Evolutionary conservation across 2,113 vertebrate genomes (phyloP), one percentile per base, ranked within the genome.

Genomic region (Anguilla rostrata): DNA sequence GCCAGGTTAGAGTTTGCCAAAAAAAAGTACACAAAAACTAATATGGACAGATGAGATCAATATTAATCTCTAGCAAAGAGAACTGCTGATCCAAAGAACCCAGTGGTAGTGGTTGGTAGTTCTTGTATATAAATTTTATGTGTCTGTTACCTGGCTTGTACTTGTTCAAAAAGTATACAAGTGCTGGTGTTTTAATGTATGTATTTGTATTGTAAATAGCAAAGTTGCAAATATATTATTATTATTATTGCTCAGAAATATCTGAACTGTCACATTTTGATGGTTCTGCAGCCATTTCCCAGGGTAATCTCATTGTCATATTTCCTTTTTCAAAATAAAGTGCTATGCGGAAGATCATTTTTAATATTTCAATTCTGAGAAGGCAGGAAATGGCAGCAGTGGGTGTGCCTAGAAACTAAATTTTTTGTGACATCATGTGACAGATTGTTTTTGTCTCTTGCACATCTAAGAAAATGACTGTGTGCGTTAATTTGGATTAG

Each of bases 251-350:
- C 18, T 66, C 60, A 66, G 18, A 26, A 66, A 3, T 22, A 66
- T 66, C 60, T 22, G 60, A 66, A 26, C 22, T 66, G 18, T 66
- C 20, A 66, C 18, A 22, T 26, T 66, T 5, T 66, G 20, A 66
- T 20, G 60, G 60, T 66, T 66, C 20, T 26, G 20, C 26, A 66
- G 3, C 60, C 8, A 66, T 66, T 66, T 26, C 26, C 53, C 11
- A 5, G 5, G 60, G 26, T 22, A 66, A 66, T 66, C 5, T 22
- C 22, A 66, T 26, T 26, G 26, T 66, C 60, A 66, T 66, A 60
- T 60, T 60, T 60, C 56, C 63, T 71, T 71, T 71, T n/a, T n/a
- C 63, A 71, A 71, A 71, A 71, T n/a, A 71, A n/a, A 71, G 11
- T 75, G n/a, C n/a, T 34, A 34, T 20, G n/a, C 71, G 22, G n/a